Percentiles rank a stretch among this genome's conserved stretches.
Conservation (phyloP, 2,113 vertebrate genomes). For the Rynchops niger region DNA sequence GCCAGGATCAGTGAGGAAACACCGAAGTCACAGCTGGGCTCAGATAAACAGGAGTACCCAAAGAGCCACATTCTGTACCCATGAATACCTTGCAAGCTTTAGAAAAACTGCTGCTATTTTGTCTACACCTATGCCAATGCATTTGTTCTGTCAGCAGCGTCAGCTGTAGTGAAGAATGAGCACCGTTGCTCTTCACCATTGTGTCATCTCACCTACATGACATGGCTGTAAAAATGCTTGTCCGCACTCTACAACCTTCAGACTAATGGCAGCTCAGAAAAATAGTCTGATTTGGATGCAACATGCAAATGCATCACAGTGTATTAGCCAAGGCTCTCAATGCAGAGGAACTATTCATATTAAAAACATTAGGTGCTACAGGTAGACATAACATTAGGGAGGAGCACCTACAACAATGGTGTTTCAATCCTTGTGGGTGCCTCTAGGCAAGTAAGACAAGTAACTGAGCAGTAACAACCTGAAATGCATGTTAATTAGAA, state of each 20-base stretch:
- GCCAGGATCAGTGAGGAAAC: background rate
- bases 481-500: background rate
- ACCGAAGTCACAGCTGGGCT: background rate
- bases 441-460: background rate
- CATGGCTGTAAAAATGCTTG: background rate
- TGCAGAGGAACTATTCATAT: background rate
- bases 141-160: background rate
- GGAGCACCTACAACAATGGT: background rate
- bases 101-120: background rate
- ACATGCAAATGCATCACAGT: accelerated
- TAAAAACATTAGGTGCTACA: background rate
- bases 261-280: background rate
- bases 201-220: background rate
- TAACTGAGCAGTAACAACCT: background rate
- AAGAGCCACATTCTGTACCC: background rate
- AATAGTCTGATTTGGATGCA: background rate
- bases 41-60: background rate
- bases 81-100: background rate
- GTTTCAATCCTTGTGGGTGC: background rate
- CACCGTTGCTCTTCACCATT: background rate
- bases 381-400: background rate
- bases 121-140: accelerated
- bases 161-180: background rate
- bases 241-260: background rate
- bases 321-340: background rate